Base-by-base conservation (phyloP, 2,113 vertebrate species). In the Typhlomys cinereus region DNA sequence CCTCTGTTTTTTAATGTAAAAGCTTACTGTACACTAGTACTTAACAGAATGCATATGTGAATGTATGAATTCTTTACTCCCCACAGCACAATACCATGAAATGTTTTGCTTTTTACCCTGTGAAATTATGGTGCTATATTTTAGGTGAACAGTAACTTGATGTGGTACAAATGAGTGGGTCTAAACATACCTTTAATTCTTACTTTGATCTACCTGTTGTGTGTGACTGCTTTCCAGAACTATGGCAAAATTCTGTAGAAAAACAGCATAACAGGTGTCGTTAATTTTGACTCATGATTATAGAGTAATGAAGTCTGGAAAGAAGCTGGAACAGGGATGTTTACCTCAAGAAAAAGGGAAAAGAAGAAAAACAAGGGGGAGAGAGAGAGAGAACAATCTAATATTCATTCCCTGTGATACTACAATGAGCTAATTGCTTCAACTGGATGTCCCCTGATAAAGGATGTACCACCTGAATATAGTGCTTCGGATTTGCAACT, bases 251-350 rank as follows among this genome's bases (percentile, higher is more conserved):
- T n/a, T 15, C 20, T 44, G 57, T 11, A 4, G 10, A 59, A 59
- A n/a, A 59, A 59, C 39, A 59, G 25, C 27, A 41, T 54, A 57
- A 34, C n/a, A 54, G 48, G 11, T 36, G 25, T 34, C 20, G 21
- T 23, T 21, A 41, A 57, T 14, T 44, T 20, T 5, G 0, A 1
- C 14, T 4, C 4, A 44, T 5, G 18, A 57, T 15, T 44, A 9
- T 7, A 71, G 29, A 59, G 7, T 5, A 18, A 36, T 67, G 31
- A 20, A 5, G 15, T n/a, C 18, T 8, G 31, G 57, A 44, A 54
- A 81, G 54, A 54, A 34, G 34, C 3, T 20, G 34, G 27, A 25
- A 36, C 44, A 52, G 18, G 29, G 50, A 13, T 64, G 31, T 18
- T 64, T 12, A 15, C 20, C 3, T 70, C 15, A 66, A 39, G 8